Percentiles rank a stretch among this genome's conserved stretches.
These are phyloP conservation scores for Telmatochromis brichardi DNA, from an alignment of 2,113 vertebrate species.

Conservation along the genomic window DNA sequence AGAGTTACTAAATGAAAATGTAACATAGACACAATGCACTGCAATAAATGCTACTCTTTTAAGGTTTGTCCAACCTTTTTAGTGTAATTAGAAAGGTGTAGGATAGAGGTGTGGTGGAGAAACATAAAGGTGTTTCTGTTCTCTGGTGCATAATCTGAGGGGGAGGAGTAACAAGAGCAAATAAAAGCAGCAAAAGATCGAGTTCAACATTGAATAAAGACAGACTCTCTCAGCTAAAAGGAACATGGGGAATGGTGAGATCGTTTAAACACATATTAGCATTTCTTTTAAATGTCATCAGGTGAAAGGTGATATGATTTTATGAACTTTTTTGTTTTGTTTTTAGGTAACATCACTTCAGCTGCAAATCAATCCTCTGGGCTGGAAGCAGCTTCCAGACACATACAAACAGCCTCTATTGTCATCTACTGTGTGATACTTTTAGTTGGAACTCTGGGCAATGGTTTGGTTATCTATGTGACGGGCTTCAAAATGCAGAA, in stretches of 20 bases:
- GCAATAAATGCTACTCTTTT: background rate
- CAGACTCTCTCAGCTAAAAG: background rate
- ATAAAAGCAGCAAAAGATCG: background rate
- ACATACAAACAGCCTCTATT: background rate
- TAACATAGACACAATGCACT: background rate
- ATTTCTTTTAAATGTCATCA: background rate
- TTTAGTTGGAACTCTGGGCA: conserved; percentile 54
- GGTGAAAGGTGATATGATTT: background rate
- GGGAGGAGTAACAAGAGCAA: background rate
- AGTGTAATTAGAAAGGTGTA: background rate
- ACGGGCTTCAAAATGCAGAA: conserved; percentile 62
- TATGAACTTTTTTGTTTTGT: background rate
- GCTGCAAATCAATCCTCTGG: background rate
- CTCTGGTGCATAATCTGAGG: background rate
- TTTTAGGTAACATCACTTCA: background rate
- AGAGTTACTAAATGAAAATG: background rate
- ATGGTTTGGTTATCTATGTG: conserved; percentile 68
- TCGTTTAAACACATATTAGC: background rate
- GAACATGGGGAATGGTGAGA: conserved; percentile 19
- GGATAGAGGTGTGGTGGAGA: background rate
- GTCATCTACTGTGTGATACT: conserved; percentile 36
- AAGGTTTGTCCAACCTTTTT: background rate
- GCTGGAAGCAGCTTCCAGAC: fast-evolving
- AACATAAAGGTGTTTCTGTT: background rate
- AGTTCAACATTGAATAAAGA: background rate